Evolutionary conservation across 2,113 vertebrate genomes (phyloP), one percentile per base, ranked within the genome.

Genomic region (Brienomyrus longianalis): DNA sequence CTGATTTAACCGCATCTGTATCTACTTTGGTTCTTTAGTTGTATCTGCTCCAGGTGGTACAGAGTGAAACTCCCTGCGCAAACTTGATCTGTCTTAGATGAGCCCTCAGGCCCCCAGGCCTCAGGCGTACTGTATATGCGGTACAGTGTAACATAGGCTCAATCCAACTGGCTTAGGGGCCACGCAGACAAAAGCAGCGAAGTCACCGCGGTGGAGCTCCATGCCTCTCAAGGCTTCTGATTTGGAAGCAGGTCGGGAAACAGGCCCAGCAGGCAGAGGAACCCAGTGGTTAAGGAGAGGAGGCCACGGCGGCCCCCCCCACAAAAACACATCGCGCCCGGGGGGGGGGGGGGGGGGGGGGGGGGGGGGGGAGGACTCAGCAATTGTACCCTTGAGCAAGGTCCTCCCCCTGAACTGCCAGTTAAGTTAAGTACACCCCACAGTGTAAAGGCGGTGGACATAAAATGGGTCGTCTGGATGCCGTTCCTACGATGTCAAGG

Each of bases 361-460:
- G 21, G 43, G 70, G 70, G n/a, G 21, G 39, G 39, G 39, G 39
- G 39, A 2, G 66, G 27, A 77, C 35, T 39, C 70, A 5, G 23
- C 83, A 48, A 50, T 48, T 47, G 45, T 51, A 85, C 83, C 83
- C 83, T n/a, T 85, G 83, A 85, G 83, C 83, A 85, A 85, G 19
- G 83, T 51, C 23, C 48, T 47, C 51, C 45, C 83, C 83, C 83
- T 85, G 83, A 84, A 84, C 45, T 84, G 83, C 83, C 43, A 21
- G 39, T 84, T 84, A 77, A 77, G 70, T 77, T 15, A 77, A 77
- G 39, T 39, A 77, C 27, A 47, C 19, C 83, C 45, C 17, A 19
- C 83, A 31, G 83, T 11, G 45, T 85, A 51, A 85, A 48, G 23
- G 83, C 31, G n/a, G 83, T 31, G 9, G n/a, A 51, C 45, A 39